Evolutionary conservation across 2,888 invertebrate species (phyloP), one percentile per base, ranked within the genome.

Genomic region (Gasteruption jaculator): DNA sequence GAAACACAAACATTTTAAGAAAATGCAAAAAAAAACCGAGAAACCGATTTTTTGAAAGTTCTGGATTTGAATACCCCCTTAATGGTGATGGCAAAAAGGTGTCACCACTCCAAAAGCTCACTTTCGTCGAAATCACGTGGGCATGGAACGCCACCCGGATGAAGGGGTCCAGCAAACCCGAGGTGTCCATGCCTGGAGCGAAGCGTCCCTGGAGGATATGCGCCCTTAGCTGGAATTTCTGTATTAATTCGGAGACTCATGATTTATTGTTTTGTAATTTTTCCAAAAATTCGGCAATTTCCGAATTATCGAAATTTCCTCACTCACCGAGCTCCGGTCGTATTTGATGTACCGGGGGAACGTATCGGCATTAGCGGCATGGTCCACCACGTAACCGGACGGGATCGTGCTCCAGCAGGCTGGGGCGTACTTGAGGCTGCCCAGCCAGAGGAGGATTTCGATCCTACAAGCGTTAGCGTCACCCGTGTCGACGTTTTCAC

Each of bases 201-300:
- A 86, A 71, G 62, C 81, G 82, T 2, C 82, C 86, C 71, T 82
- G 81, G 60, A 82, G 82, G 49, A 87, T 73, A 56, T 83, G 83
- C 0, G 78, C 76, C 14, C 80, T 75, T 45, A 80, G 78, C 55
- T 81, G 78, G 45, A 81, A 76, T 46, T 72, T 68, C 75, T 82
- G 68, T 18, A 63, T n/a, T n/a, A n/a, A n/a, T n/a, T n/a, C n/a
- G n/a, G n/a, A 61, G 22, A 58, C 48, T 37, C 52, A 52, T 8
- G 45, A 46, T 30, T 63, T 57, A 46, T 67, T 54, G 38, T 51
- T 48, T 38, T 71, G 70, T 33, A 71, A 50, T n/a, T n/a, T n/a
- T n/a, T n/a, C n/a, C n/a, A n/a, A n/a, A n/a, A n/a, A n/a, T n/a
- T n/a, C n/a, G n/a, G n/a, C n/a, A n/a, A n/a, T n/a, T n/a, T n/a